These are phyloP conservation scores for Dastarcus helophoroides DNA, from an alignment of 2,888 invertebrate species.

Conservation along the genomic window DNA sequence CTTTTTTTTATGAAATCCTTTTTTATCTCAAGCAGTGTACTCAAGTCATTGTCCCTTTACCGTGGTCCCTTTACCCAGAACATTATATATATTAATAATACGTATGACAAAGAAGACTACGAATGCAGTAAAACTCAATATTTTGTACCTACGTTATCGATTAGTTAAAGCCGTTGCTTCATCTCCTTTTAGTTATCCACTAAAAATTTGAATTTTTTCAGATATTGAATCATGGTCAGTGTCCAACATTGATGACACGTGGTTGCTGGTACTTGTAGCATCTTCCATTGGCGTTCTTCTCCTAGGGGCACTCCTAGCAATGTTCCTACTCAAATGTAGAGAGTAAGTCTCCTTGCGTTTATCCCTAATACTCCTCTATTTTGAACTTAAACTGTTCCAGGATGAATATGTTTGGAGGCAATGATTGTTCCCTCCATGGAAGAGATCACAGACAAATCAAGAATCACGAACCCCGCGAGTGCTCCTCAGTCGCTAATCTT, in stretches of 20 bases:
- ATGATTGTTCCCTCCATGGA: conserved; percentile 40
- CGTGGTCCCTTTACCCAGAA: too few species aligned
- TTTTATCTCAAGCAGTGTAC: too few species aligned
- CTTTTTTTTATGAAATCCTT: too few species aligned
- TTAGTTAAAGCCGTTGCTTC: too few species aligned
- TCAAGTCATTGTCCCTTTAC: too few species aligned
- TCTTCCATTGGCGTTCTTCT: conserved; percentile 71
- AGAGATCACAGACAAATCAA: conserved; percentile 34
- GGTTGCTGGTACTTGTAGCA: conserved; percentile 69
- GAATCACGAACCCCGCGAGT: conserved; percentile 36
- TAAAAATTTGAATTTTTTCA: too few species aligned
- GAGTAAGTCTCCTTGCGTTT: conserved; percentile 49
- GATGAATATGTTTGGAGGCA: conserved; percentile 46
- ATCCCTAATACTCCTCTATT: conserved; percentile 9
- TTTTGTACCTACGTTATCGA: too few species aligned
- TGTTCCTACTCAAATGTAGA: conserved; percentile 71
- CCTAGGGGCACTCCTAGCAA: conserved; percentile 63
- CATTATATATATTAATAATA: too few species aligned
- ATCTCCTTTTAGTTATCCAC: too few species aligned
- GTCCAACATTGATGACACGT: conserved; percentile 60
- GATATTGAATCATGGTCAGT: conserved; percentile 48
- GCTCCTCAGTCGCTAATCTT: conserved; percentile 35
- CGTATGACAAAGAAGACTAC: too few species aligned
- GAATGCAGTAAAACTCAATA: too few species aligned
- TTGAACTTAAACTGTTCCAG: conserved; percentile 28